These are phyloP conservation scores for Drosophila cognata DNA, from an alignment of 2,888 invertebrate species.

Conservation along the genomic window DNA sequence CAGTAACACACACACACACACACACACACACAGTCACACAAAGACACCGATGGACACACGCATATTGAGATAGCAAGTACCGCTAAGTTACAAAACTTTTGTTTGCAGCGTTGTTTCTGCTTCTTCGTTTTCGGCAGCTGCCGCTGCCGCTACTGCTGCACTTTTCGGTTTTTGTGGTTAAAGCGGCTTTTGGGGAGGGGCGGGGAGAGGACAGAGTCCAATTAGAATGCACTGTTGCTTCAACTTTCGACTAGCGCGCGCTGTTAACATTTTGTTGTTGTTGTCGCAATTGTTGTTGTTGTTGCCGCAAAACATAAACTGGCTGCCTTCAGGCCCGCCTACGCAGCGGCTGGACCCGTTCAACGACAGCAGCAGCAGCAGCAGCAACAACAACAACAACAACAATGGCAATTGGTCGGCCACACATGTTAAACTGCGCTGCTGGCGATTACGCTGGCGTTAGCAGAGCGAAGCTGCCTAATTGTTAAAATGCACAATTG, in stretches of 20 bases:
- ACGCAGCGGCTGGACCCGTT: constrained; percentile 65
- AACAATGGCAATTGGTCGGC: constrained; percentile 24
- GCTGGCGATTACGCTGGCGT: constrained; percentile 17
- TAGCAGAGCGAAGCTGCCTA: constrained; percentile 18
- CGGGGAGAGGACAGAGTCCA: constrained; percentile 48
- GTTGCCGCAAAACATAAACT: constrained; percentile 49
- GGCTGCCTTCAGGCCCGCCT: constrained; percentile 70
- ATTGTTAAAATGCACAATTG: constrained; percentile 64
- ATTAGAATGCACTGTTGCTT: constrained; percentile 72
- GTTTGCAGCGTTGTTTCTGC: constrained; percentile 41
- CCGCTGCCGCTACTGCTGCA: constrained; percentile 35
- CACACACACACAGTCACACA: not conserved
- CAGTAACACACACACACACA: constrained; percentile 7
- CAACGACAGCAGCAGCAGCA: constrained; percentile 35
- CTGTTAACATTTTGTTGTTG: constrained; percentile 30
- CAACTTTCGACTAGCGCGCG: constrained; percentile 57
- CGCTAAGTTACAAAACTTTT: constrained; percentile 62
- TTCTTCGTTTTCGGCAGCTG: constrained; percentile 23
- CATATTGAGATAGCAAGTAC: constrained; percentile 22
- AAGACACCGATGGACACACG: constrained; percentile 1
- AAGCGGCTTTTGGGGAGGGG: not conserved
- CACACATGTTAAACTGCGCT: constrained; percentile 50
- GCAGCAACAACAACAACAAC: constrained; percentile 19
- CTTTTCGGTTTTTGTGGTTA: constrained; percentile 50
- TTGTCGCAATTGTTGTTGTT: constrained; percentile 25